Evolutionary conservation across 2,888 invertebrate genomes (phyloP).

Genomic region (Nezara viridula): DNA sequence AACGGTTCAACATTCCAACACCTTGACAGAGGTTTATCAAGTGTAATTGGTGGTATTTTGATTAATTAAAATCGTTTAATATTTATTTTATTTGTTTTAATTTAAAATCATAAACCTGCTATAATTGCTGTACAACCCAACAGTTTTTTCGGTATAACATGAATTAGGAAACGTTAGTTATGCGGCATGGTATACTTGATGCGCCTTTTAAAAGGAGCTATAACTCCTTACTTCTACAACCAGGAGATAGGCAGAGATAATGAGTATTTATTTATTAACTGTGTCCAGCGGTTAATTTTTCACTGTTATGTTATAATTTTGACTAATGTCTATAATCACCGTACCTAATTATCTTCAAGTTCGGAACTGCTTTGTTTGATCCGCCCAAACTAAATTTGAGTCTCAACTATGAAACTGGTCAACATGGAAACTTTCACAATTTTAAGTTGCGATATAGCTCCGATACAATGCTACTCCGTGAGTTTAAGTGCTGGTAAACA

Average conservation of each 20-base stretch:
- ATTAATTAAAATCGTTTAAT: no score
- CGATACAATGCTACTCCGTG: background rate
- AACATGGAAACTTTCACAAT: conserved; percentile 34
- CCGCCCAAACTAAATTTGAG: background rate
- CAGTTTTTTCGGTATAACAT: background rate
- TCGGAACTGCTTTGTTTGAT: background rate
- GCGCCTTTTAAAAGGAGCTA: no score
- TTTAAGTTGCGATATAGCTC: conserved; percentile 37
- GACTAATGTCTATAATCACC: background rate
- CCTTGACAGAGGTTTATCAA: no score
- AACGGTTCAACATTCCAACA: no score
- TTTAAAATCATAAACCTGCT: no score
- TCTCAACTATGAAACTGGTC: conserved; percentile 2
- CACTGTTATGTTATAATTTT: no score
- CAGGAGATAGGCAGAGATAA: background rate
- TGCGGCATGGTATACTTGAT: background rate
- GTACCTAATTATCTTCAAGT: background rate
- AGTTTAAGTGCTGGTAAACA: conserved; percentile 31
- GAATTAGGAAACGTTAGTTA: background rate
- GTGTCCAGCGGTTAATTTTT: background rate
- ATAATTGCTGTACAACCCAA: no score
- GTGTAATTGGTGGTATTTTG: no score
- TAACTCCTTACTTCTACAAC: no score
- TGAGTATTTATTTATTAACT: no score
- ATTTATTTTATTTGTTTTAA: no score